phyloP scores from a whole-genome alignment of 2,888 invertebrate genomes.

The Amphimallon solstitiale region DNA sequence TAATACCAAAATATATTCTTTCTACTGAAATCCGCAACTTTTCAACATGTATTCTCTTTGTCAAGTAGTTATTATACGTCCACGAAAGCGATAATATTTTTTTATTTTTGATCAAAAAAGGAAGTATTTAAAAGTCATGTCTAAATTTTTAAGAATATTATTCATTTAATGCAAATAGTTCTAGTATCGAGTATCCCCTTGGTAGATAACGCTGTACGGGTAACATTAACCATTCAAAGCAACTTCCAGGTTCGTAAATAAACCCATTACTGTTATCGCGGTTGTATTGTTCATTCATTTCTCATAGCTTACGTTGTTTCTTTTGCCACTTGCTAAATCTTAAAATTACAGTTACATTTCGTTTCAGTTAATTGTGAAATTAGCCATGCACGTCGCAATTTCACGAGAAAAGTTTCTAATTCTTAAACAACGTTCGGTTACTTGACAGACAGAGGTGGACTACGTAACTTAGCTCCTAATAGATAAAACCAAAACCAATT shows the following conservation, averaged over 20 bases:
- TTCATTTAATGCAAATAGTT: conserved; percentile 16
- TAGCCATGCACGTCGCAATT: not conserved
- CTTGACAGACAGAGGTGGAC: not conserved
- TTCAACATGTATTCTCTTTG: too few relatives aligned
- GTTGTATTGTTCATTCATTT: not conserved
- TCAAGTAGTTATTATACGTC: too few relatives aligned
- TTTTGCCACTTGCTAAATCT: not conserved
- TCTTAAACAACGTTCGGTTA: not conserved
- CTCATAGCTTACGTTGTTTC: not conserved
- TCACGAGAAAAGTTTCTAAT: not conserved
- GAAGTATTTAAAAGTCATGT: too few relatives aligned
- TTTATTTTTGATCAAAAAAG: too few relatives aligned
- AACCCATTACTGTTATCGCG: conserved; percentile 5
- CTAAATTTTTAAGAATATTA: too few relatives aligned
- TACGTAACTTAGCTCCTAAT: too few relatives aligned
- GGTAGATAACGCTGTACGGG: conserved; percentile 10
- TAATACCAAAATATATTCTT: too few relatives aligned
- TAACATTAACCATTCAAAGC: conserved; percentile 18
- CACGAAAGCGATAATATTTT: too few relatives aligned
- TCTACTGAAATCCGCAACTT: too few relatives aligned
- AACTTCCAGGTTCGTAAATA: conserved; percentile 11
- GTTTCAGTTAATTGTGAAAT: not conserved
- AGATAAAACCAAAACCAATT: too few relatives aligned
- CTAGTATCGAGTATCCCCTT: conserved; percentile 10
- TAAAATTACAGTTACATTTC: conserved; percentile 8